Percentiles rank a stretch among this genome's conserved stretches.
These are phyloP conservation scores for Andrena bicolor DNA, from an alignment of 2,888 invertebrate genomes.

Conservation along the genomic window DNA sequence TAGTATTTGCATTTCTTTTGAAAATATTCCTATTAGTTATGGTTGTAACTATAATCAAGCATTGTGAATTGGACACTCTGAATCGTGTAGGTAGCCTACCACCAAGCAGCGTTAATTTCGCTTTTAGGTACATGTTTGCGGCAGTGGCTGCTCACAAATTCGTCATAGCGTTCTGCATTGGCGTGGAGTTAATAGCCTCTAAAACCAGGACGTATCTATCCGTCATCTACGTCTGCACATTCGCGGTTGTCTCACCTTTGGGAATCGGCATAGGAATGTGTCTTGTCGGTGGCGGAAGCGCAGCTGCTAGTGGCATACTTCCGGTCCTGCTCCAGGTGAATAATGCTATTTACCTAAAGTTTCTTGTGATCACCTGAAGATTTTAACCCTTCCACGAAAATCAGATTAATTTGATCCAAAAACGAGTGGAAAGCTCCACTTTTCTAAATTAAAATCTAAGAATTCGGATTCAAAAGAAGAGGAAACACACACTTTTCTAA, in stretches of 20 bases:
- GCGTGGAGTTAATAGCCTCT: conserved; percentile 92
- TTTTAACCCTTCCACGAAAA: too few relatives aligned
- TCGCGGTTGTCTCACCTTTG: conserved; percentile 92
- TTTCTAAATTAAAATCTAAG: too few relatives aligned
- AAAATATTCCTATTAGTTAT: too few relatives aligned
- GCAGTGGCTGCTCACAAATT: conserved; percentile 94
- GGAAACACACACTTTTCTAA: too few relatives aligned
- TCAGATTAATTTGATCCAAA: background rate
- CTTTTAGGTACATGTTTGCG: conserved; percentile 91
- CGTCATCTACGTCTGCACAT: conserved; percentile 90
- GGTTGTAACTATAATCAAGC: too few relatives aligned
- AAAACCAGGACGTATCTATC: conserved; percentile 88
- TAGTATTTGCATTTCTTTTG: too few relatives aligned
- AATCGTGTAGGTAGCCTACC: too few relatives aligned
- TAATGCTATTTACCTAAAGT: too few relatives aligned
- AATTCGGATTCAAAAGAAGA: too few relatives aligned
- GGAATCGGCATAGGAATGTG: conserved; percentile 92
- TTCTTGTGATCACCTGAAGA: background rate
- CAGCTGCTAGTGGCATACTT: conserved; percentile 87
- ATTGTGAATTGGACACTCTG: too few relatives aligned
- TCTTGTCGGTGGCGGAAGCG: conserved; percentile 87
- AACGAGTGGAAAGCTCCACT: too few relatives aligned
- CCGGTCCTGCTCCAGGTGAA: conserved; percentile 81
- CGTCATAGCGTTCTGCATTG: conserved; percentile 95
- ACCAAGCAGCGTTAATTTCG: background rate